Evolutionary conservation across 2,888 invertebrate genomes (phyloP), one percentile per base, ranked within the genome.

Genomic region (Tenthredo notha): DNA sequence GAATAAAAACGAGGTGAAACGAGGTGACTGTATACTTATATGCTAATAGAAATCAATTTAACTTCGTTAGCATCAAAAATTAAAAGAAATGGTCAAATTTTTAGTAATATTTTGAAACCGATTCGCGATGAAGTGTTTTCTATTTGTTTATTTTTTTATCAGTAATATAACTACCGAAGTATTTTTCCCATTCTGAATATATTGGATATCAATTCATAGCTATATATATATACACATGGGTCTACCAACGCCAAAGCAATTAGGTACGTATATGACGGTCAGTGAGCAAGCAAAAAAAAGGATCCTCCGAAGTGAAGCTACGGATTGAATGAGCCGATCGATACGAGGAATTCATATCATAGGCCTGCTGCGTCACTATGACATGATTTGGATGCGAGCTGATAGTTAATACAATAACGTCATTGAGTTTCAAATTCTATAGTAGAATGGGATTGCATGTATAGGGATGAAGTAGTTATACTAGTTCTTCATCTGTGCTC

Each of bases 371-470:
- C 77, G 43, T 29, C 47, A 54, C 77, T 50, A 33, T 77, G 54
- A 77, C 54, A 77, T 50, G 77, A 77, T 43, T 80, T 33, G 61
- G 40, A 50, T 40, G 80, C 33, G 21, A 80, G 80, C 40, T 40
- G 50, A 80, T 61, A 40, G 61, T 37, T 61, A 61, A 61, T 58
- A 80, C 80, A 40, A 40, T 61, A 40, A 61, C 15, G 29, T 25
- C 80, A 43, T 80, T 80, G 58, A 40, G 21, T 4, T 54, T 10
- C 33, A n/a, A 77, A 77, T 77, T 77, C 50, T 33, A 80, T 61
- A 25, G 37, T 12, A 21, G 37, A 61, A 61, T 40, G 50, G 18
- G 5, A 40, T 50, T 61, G 77, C 77, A 18, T 47, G 4, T 10
- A 43, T 61, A 61, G 50, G n/a, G 33, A 58, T 37, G 29, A 4